Percentiles rank a stretch among this genome's conserved stretches.
Conservation (phyloP, 2,888 invertebrate genomes). For the Mythimna albipuncta region DNA sequence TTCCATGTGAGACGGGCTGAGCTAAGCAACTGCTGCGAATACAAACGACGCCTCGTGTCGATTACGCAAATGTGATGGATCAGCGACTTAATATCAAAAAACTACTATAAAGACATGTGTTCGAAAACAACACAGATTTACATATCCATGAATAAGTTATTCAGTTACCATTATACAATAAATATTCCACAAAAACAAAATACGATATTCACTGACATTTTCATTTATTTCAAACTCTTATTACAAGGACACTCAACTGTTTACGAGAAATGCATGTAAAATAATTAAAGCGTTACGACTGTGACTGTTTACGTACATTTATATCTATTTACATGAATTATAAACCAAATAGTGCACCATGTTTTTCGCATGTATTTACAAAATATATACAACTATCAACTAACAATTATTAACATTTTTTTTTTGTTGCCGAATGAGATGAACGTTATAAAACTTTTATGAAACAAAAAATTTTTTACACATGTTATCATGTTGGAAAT, state of each 20-base stretch:
- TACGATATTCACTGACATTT: constrained; percentile 44
- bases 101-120: constrained; percentile 47
- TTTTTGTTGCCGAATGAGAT: constrained; percentile 69
- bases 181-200: constrained; percentile 49
- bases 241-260: constrained; percentile 58
- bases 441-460: constrained; percentile 63
- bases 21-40: constrained; percentile 49
- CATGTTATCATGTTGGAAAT: constrained; percentile 58
- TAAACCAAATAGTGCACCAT: constrained; percentile 85
- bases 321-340: constrained; percentile 75
- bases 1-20: constrained; percentile 46
- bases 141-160: constrained; percentile 50
- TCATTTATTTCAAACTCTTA: constrained; percentile 51
- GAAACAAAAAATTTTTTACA: constrained; percentile 58
- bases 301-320: constrained; percentile 72
- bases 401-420: constrained; percentile 87
- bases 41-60: constrained; percentile 50
- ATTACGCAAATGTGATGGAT: constrained; percentile 46
- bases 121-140: constrained; percentile 48
- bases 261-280: constrained; percentile 60
- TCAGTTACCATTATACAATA: constrained; percentile 36
- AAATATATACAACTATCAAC: constrained; percentile 84
- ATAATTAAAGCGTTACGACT: constrained; percentile 65
- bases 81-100: constrained; percentile 46
- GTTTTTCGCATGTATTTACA: constrained; percentile 84